A percentile compares a stretch with the other conserved stretches of the same genome.
Conservation (phyloP, 2,113 vertebrate genomes). For the Eurypyga helias region DNA sequence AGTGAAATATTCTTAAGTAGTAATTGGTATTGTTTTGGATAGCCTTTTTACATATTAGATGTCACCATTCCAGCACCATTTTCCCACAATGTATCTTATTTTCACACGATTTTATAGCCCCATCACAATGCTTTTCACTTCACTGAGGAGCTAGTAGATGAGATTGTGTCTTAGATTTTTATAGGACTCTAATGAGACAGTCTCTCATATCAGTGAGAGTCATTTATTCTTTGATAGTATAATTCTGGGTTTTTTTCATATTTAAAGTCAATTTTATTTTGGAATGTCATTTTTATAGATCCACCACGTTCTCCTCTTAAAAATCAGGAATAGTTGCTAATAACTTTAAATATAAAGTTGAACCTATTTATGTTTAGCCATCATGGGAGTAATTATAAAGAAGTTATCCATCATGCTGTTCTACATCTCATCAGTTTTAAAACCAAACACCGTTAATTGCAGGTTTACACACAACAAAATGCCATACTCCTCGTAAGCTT, state of each 20-base stretch:
- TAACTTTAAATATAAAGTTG: background rate
- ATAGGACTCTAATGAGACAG: background rate
- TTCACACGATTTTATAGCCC: background rate
- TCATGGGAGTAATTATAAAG: background rate
- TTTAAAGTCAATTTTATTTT: background rate
- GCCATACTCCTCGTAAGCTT: background rate
- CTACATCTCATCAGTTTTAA: background rate
- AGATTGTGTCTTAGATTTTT: background rate
- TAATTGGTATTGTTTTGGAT: background rate
- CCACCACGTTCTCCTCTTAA: background rate
- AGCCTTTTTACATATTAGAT: background rate
- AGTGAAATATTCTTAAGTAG: background rate
- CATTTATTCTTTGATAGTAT: background rate
- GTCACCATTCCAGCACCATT: background rate
- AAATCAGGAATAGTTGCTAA: background rate
- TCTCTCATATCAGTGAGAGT: background rate
- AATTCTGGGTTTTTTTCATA: background rate
- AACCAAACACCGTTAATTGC: background rate
- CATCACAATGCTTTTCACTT: background rate
- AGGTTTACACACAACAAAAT: background rate
- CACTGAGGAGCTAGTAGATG: background rate
- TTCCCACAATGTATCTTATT: background rate
- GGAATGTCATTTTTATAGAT: background rate
- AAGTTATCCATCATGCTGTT: background rate
- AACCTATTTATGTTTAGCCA: background rate